Evolutionary conservation across 1,140 invertebrate genomes (phyloP).

Genomic region (Drosophila ficusphila): DNA sequence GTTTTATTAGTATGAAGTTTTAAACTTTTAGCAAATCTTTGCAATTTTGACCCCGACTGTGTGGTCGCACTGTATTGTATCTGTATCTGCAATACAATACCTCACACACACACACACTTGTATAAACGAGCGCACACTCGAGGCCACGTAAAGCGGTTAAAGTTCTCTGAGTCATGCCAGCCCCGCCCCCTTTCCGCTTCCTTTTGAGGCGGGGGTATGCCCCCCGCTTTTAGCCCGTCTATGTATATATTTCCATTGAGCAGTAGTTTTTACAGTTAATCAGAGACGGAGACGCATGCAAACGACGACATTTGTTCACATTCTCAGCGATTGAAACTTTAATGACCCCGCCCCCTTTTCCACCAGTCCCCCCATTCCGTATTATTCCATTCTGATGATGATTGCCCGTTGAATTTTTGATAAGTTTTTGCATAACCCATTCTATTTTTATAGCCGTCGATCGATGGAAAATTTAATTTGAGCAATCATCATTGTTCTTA

Average conservation of each 20-base stretch:
- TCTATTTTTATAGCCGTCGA: constrained; percentile 19
- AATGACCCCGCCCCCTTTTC: neutral
- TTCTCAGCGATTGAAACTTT: constrained; percentile 43
- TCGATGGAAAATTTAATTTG: neutral
- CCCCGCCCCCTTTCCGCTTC: neutral
- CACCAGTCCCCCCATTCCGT: neutral
- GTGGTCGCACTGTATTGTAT: neutral
- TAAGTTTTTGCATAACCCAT: constrained; percentile 21
- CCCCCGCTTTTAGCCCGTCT: neutral
- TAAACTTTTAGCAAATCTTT: neutral
- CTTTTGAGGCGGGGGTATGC: neutral
- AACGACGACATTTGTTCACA: constrained; percentile 44
- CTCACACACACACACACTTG: constrained; percentile 2
- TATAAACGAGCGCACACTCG: constrained; percentile 1
- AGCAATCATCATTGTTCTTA: neutral
- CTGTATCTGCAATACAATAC: neutral
- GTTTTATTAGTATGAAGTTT: neutral
- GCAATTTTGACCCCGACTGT: neutral
- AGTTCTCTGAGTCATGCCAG: constrained; percentile 1
- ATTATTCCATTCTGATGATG: constrained; percentile 21
- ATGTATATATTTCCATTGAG: neutral
- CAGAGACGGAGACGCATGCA: neutral
- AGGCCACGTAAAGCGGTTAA: constrained; percentile 8
- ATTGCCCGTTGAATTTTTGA: constrained; percentile 42
- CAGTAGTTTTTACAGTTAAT: constrained; percentile 17